Evolutionary conservation across 64 coral and sea anemone species (phyloP), one percentile per base, ranked within the genome.

Genomic region (Platygyra sinensis): DNA sequence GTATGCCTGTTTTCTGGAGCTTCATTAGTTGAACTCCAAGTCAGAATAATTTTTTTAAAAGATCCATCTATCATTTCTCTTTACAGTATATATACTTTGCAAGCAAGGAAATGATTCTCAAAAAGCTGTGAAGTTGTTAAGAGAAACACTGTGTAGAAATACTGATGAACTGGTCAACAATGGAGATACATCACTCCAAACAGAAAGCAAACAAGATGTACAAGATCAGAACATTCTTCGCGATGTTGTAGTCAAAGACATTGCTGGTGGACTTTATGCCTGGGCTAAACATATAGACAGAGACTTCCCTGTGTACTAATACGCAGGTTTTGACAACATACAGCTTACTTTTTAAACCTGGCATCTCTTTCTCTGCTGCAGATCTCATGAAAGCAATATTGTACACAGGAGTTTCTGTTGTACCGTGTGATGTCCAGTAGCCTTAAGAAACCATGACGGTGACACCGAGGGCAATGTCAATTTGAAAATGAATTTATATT

Each of bases 71-170:
- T 55, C 55, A 64, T 72, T 64, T 90, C n/a, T 55, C 55, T 78
- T 62, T 71, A 17, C 60, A 95, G 93, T 95, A 24, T 87, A 82
- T 71, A 89, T 90, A 7, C 76, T 95, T 7, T 95, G 93, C 78
- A 90, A 82, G 25, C 74, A 87, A 52, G 93, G 93, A 1, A 95
- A 95, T 67, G 93, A 95, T 61, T 95, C 93, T 13, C 93, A 95
- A 28, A 91, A 87, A 82, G 93, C 93, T 13, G 93, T 95, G 13
- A 24, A 87, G 54, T 72, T 95, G 18, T 67, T 95, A 52, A 65
- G 87, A 49, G 64, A 95, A 62, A 59, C 33, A 17, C 30, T 91
- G 24, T 87, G 11, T 27, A 57, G 32, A 33, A 60, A 74, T 60
- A 14, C 18, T 16, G 27, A 74, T 18, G 18, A 85, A 24, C 50